Percentiles rank a stretch among this genome's conserved stretches.
These are phyloP conservation scores for Drosophila neocordata DNA, from an alignment of 1,140 invertebrate genomes.

Conservation along the genomic window DNA sequence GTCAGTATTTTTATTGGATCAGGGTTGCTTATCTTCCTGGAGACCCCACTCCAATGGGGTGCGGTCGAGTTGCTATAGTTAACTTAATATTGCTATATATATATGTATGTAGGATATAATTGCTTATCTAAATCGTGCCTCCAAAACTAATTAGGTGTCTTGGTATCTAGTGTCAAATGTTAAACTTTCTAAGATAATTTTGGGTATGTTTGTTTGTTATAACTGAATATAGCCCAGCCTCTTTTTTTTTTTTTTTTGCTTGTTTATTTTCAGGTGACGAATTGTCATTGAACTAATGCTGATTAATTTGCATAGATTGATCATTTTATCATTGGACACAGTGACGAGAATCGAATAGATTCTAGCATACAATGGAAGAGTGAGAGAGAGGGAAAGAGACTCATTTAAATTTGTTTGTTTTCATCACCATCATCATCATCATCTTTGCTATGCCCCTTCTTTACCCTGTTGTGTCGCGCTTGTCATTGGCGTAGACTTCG, in stretches of 20 bases:
- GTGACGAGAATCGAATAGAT: not conserved
- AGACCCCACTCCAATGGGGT: not conserved
- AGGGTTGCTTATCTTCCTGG: not conserved
- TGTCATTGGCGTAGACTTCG: not conserved
- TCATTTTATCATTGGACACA: not conserved
- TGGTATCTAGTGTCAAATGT: too few relatives aligned
- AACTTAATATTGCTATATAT: too few relatives aligned
- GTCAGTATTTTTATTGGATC: not conserved
- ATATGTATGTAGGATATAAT: too few relatives aligned
- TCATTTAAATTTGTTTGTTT: constrained; percentile 3
- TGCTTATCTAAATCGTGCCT: too few relatives aligned
- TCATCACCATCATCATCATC: not conserved
- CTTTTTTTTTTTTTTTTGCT: not conserved
- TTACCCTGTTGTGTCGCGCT: not conserved
- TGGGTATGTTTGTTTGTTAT: too few relatives aligned
- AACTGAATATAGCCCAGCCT: not conserved
- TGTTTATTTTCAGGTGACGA: not conserved
- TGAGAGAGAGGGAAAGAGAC: not conserved
- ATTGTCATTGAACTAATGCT: not conserved
- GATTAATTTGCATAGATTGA: constrained; percentile 2
- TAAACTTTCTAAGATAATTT: too few relatives aligned
- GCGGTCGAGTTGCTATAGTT: too few relatives aligned
- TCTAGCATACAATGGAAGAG: not conserved
- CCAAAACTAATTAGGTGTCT: too few relatives aligned
- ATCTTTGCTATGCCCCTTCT: not conserved